phyloP scores from a whole-genome alignment of 1,140 invertebrate genomes.

The Ceratoteleas bidentatus region DNA sequence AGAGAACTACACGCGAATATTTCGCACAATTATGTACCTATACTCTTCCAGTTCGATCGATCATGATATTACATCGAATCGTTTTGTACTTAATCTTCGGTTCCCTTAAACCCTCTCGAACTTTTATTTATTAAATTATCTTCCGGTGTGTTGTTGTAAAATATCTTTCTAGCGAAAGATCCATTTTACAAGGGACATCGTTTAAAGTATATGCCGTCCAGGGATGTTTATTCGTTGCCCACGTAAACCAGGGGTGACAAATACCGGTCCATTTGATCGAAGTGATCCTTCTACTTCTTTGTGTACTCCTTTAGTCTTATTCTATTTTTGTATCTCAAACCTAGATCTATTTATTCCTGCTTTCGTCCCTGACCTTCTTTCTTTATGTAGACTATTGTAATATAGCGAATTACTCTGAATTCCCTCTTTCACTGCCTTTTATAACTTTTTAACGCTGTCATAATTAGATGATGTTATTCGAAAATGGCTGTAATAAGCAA shows the following conservation, averaged over 20 bases:
- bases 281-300: conserved; percentile 45
- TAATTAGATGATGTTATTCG: conserved; percentile 62
- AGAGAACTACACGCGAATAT: conserved; percentile 56
- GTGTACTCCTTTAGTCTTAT: conserved; percentile 59
- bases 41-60: conserved; percentile 65
- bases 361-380: conserved; percentile 60
- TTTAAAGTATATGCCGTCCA: conserved; percentile 23
- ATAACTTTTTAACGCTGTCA: conserved; percentile 55
- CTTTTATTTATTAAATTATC: conserved; percentile 55
- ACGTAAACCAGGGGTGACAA: conserved; percentile 18
- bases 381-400: conserved; percentile 64
- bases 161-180: conserved; percentile 36
- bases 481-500: conserved; percentile 37
- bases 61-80: conserved; percentile 69
- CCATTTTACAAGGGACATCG: conserved; percentile 20
- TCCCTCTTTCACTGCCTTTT: conserved; percentile 51
- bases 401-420: conserved; percentile 62
- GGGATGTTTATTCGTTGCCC: conserved; percentile 36
- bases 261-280: conserved; percentile 46
- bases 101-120: conserved; percentile 32
- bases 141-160: conserved; percentile 38
- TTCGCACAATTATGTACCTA: conserved; percentile 71
- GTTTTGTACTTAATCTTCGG: conserved; percentile 69
- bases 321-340: conserved; percentile 66
- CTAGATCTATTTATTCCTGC: conserved; percentile 65